A percentile compares a stretch with the other conserved stretches of the same genome.
Evolutionary conservation across 2,797 vertebrate species (phyloP).

Genomic region (Parauchenoglanis ngamensis): DNA sequence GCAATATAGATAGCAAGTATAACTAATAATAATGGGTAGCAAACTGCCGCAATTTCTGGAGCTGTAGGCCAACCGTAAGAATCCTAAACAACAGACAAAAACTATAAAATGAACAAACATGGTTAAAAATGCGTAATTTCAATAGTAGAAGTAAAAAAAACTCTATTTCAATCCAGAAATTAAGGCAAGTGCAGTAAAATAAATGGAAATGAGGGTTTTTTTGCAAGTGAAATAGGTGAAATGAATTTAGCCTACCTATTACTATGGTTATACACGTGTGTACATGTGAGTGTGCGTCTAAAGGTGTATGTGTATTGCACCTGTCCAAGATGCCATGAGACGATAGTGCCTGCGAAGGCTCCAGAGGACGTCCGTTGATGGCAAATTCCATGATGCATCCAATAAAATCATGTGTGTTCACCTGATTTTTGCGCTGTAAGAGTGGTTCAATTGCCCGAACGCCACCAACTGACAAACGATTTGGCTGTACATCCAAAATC

Average conservation of each 20-base stretch:
- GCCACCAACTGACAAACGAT: conserved; percentile 92
- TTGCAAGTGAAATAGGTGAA: neutral
- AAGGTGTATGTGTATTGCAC: conserved; percentile 67
- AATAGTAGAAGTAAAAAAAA: neutral
- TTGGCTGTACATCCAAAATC: conserved; percentile 95
- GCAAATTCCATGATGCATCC: conserved; percentile 99
- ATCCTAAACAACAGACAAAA: neutral
- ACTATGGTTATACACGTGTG: neutral
- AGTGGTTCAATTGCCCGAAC: conserved; percentile 87
- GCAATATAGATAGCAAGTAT: neutral
- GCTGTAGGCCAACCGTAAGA: neutral
- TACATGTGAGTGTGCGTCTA: neutral
- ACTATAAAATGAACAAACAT: neutral
- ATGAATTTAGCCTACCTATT: neutral
- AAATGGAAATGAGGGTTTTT: too few species aligned
- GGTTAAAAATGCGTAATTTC: neutral
- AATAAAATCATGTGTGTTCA: conserved; percentile 93
- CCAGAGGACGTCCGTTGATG: conserved; percentile 94
- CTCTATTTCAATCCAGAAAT: neutral
- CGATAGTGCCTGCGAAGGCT: conserved; percentile 92
- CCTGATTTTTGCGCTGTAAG: conserved; percentile 88
- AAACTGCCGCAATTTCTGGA: neutral
- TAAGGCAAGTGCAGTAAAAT: neutral
- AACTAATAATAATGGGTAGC: neutral
- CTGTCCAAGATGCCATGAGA: conserved; percentile 92